Evolutionary conservation across 2,888 invertebrate genomes (phyloP).

Genomic region (Drosophila neotestacea): DNA sequence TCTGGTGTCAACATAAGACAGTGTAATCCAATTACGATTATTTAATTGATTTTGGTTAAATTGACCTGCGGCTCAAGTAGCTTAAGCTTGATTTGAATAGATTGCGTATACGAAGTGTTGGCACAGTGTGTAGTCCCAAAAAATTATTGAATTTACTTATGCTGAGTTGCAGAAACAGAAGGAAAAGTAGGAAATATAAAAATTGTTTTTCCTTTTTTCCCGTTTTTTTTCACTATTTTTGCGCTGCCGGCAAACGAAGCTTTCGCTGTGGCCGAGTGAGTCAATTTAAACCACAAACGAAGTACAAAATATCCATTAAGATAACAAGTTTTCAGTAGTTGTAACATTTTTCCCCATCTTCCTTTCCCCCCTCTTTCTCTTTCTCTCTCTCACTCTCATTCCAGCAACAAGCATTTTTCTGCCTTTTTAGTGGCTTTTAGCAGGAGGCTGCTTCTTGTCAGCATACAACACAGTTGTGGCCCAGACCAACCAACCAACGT

Average conservation of each 20-base stretch:
- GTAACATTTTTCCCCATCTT: conserved; percentile 58
- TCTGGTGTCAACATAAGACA: conserved; percentile 23
- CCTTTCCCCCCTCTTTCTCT: conserved; percentile 1
- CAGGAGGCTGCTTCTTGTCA: conserved; percentile 57
- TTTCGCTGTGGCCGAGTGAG: conserved; percentile 60
- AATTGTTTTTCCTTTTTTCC: conserved; percentile 23
- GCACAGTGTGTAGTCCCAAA: conserved; percentile 1
- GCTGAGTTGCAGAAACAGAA: conserved; percentile 30
- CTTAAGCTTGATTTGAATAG: conserved; percentile 27
- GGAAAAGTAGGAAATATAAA: conserved; percentile 13
- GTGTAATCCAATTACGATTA: conserved; percentile 40
- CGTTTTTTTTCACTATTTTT: conserved; percentile 33
- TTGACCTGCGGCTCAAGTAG: conserved; percentile 13
- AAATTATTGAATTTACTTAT: conserved; percentile 47
- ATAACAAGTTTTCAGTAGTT: conserved; percentile 78
- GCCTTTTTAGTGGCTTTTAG: conserved; percentile 66
- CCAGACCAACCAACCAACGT: conserved; percentile 25
- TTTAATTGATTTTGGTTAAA: conserved; percentile 47
- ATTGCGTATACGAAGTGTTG: conserved; percentile 29
- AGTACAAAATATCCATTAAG: conserved; percentile 79
- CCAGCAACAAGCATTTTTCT: conserved; percentile 49
- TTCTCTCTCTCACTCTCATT: not conserved
- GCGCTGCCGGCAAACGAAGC: conserved; percentile 41
- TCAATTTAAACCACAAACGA: conserved; percentile 77
- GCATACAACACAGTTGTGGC: conserved; percentile 54